Evolutionary conservation across 2,888 invertebrate species (phyloP), one percentile per base, ranked within the genome.

Genomic region (Xestoiulus laeticollis): DNA sequence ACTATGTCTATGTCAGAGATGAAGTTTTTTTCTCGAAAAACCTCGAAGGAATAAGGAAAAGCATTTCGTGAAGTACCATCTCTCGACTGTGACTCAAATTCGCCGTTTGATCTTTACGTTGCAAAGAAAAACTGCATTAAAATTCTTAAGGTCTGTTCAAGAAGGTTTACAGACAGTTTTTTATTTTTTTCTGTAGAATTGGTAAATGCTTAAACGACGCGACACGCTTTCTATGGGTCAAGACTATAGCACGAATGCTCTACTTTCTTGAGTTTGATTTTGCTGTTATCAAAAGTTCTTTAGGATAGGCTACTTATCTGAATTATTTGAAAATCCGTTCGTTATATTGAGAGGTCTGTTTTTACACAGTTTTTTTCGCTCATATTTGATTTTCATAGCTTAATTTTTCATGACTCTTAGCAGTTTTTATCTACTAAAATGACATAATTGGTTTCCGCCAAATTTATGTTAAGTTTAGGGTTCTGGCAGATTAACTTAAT

Each of bases 71-170:
- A 78, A 78, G 30, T 78, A 78, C 78, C 30, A 78, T 78, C 38
- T 38, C 38, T 38, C 78, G 30, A 68, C 68, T 68, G 68, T 1
- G 26, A 30, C 78, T 78, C 14, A 78, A 78, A 78, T 78, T 78
- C 10, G 26, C 26, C 68, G 68, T 22, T 68, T 78, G 78, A 78
- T 30, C 78, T 78, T 30, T 2, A 6, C 6, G 3, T 78, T 1
- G 78, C 78, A 10, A 78, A 78, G 14, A 78, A 78, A 78, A 10
- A 78, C 30, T 78, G 78, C 78, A 78, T 78, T 78, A 78, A 78
- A 30, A 78, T 68, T 22, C 26, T 26, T 14, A 2, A 12, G 30
- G 30, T 0, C 8, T 16, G n/a, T n/a, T 16, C 3, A 3, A n/a
- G 59, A 30, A 78, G 68, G 26, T 68, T 68, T 26, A n/a, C 78